Evolutionary conservation across 1,140 invertebrate species (phyloP).

Genomic region (Drosophila simulans): DNA sequence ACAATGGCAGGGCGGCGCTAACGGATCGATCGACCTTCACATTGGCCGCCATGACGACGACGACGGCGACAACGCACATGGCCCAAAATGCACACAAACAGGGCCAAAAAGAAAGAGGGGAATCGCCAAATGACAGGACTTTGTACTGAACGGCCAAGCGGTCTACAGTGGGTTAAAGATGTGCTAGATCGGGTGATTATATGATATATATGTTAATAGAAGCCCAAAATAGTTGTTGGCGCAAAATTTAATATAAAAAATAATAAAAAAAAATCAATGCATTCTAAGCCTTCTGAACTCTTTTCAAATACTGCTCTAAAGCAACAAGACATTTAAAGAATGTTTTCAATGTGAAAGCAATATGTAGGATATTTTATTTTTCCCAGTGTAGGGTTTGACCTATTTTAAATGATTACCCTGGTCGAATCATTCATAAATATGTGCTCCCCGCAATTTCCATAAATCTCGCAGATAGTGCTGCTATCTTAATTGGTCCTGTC

Average conservation of each 20-base stretch:
- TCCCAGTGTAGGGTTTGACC: no score
- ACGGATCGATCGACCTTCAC: conserved; percentile 76
- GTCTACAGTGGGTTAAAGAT: conserved; percentile 5
- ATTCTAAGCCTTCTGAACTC: no score
- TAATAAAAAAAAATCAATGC: no score
- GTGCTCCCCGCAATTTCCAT: not conserved
- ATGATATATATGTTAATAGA: no score
- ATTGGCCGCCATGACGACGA: conserved; percentile 69
- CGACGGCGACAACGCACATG: conserved; percentile 53
- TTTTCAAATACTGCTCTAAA: no score
- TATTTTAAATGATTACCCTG: no score
- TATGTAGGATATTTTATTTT: no score
- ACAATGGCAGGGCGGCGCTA: conserved; percentile 23
- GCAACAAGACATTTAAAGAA: not conserved
- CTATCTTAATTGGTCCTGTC: not conserved
- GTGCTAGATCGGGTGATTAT: not conserved
- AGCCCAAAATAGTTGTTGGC: no score
- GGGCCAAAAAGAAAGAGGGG: conserved; percentile 3
- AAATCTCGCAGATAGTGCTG: not conserved
- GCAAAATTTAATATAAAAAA: no score
- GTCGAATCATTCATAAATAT: not conserved
- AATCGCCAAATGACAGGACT: conserved; percentile 41
- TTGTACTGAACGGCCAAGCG: conserved; percentile 24
- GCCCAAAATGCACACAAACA: conserved; percentile 51
- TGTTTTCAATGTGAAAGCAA: not conserved